Base-by-base conservation (phyloP, 2,888 invertebrate genomes). In the Lamellibrachia columna region DNA sequence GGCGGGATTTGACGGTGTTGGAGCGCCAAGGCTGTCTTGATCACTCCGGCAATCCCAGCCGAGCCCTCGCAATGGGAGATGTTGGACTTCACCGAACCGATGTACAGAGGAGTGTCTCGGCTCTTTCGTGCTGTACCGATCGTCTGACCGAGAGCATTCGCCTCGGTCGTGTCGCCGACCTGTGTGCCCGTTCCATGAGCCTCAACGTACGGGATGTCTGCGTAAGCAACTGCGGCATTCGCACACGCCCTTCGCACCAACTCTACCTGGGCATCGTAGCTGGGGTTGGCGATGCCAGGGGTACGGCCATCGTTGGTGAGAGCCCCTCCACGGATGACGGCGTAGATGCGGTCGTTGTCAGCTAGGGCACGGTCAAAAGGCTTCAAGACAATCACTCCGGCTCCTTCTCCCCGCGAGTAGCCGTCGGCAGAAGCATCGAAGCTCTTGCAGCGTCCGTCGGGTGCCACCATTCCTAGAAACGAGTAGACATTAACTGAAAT, bases 321-420 rank as follows among this genome's bases (percentile, higher is more conserved):
- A n/a, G 95, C 95, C 0, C 95, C 94, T 2, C 94, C 95, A 28
- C 94, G 93, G 52, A 96, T 94, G 15, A 95, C 90, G 7, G 94
- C 95, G 92, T 94, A 94, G 92, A 95, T 94, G 28, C 93, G 91
- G 93, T 94, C 94, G 9, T 93, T 91, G 22, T 75, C 75, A 75
- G 22, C 22, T 22, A 75, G 75, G 75, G 75, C 75, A 75, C 75
- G 94, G 4, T 92, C 92, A 0, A 95, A 94, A 6, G 94, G 93
- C 92, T 96, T 96, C 55, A 96, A 91, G 52, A 96, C 93, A 8
- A 96, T 93, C n/a, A 94, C 95, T 0, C 95, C 96, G 92, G 95
- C 95, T 0, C 96, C 96, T 92, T 96, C 96, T 7, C 95, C 95
- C 92, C 96, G 93, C n/a, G 95, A 96, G 93, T 96, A 96, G 28